These are phyloP conservation scores for Lapara coniferarum DNA, from an alignment of 2,888 invertebrate species.

Conservation along the genomic window DNA sequence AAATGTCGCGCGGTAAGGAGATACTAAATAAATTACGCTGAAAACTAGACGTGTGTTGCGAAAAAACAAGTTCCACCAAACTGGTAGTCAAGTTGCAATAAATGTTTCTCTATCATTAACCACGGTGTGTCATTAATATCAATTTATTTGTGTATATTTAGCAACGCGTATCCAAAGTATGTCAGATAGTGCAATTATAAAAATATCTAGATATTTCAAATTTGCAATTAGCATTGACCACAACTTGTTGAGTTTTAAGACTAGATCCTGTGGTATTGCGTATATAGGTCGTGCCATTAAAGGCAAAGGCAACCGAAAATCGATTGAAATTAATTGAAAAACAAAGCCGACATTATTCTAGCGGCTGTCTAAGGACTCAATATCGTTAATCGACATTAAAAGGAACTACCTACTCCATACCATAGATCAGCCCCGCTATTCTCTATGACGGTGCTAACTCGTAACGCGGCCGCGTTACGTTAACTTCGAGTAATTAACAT, in stretches of 20 bases:
- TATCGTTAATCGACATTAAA: too few relatives aligned
- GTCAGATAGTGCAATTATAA: constrained; percentile 21
- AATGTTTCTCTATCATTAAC: constrained; percentile 19
- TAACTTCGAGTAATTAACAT: too few relatives aligned
- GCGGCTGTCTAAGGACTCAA: too few relatives aligned
- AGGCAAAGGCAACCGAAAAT: too few relatives aligned
- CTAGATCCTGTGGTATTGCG: neutral
- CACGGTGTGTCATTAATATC: constrained; percentile 4
- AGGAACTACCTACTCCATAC: too few relatives aligned
- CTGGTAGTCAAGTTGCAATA: constrained; percentile 12
- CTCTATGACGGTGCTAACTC: too few relatives aligned
- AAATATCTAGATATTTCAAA: neutral
- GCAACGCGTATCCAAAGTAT: constrained; percentile 25
- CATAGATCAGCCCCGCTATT: too few relatives aligned
- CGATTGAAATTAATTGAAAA: too few relatives aligned
- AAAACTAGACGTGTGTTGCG: constrained; percentile 20
- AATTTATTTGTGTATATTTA: constrained; percentile 27
- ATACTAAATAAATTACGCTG: constrained; percentile 10
- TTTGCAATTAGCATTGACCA: neutral
- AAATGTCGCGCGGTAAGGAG: neutral
- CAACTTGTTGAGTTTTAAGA: neutral
- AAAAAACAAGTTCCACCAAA: constrained; percentile 19
- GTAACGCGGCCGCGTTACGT: too few relatives aligned
- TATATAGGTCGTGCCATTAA: neutral
- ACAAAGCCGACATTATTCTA: too few relatives aligned